Evolutionary conservation across 1,140 invertebrate species (phyloP), one percentile per base, ranked within the genome.

Genomic region (Euwallacea similis): DNA sequence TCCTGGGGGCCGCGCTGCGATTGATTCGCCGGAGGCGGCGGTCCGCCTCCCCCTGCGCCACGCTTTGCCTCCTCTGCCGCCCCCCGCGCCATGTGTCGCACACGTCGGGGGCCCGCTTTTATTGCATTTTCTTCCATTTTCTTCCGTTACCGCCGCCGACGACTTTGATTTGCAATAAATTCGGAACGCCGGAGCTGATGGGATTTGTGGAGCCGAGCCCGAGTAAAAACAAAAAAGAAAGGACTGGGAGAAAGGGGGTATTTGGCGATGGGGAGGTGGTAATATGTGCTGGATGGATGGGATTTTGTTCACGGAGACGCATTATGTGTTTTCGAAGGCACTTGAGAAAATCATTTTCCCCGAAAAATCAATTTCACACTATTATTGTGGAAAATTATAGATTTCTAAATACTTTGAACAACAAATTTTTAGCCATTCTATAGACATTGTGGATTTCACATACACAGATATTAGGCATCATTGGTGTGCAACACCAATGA

Each of bases 41-140:
- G 16, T 21, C 11, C 42, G 16, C 46, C 46, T 7, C 59, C 59
- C n/a, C 56, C 66, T 59, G 55, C 58, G 59, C 58, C 67, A 59
- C 61, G 62, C 62, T 59, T 62, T 62, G 61, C 67, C 58, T 50
- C 41, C 13, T 50, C 15, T 58, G 44, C 58, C 33, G 67, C 53
- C 55, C 55, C 67, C 67, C 58, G 66, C 50, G 66, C 66, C 66
- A 69, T 69, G 66, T 69, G 66, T 69, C 66, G 66, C 66, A 69
- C 66, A 50, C 54, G 11, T 44, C n/a, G 66, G 41, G 33, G 44
- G 10, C 42, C 9, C 13, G 56, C 66, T 69, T 69, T 69, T 69
- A 69, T 69, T 69, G 66, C 66, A 69, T 69, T 69, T 69, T 69
- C 66, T 69, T 69, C 66, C 66, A 69, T 69, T 69, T 69, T 69